phyloP scores from a whole-genome alignment of 2,888 invertebrate species.

The Spialia ferax region DNA sequence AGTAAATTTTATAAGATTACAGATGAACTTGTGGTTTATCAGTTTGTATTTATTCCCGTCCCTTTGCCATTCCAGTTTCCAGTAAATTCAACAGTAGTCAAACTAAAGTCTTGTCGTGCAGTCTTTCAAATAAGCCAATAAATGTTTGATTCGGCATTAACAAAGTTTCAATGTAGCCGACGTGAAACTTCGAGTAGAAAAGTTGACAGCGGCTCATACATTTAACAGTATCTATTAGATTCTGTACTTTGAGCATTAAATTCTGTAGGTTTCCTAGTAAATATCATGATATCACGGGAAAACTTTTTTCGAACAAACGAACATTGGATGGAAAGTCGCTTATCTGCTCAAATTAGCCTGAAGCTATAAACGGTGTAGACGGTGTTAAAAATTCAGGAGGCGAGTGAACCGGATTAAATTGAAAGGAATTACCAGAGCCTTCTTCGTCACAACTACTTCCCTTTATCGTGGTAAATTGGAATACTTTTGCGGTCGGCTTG shows the following conservation, averaged over 20 bases:
- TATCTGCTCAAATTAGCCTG: slow-evolving; percentile 1
- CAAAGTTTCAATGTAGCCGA: neutral
- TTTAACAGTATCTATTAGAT: slow-evolving; percentile 8
- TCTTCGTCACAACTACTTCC: slow-evolving; percentile 16
- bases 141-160: neutral
- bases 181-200: neutral
- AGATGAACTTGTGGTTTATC: too few species aligned
- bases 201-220: slow-evolving; percentile 11
- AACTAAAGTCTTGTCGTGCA: neutral
- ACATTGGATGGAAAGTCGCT: slow-evolving; percentile 8
- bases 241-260: too few species aligned
- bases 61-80: too few species aligned
- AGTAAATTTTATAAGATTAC: too few species aligned
- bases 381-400: slow-evolving; percentile 30
- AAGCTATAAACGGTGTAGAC: slow-evolving; percentile 25
- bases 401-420: slow-evolving; percentile 23
- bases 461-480: slow-evolving; percentile 31
- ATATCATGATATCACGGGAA: neutral
- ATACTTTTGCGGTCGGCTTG: slow-evolving; percentile 28
- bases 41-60: too few species aligned
- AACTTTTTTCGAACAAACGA: neutral
- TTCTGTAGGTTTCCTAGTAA: neutral
- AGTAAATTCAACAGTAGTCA: neutral
- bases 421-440: slow-evolving; percentile 21
- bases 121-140: neutral